phyloP scores from a whole-genome alignment of 2,888 invertebrate genomes.

The Gandaritis pyraliata region DNA sequence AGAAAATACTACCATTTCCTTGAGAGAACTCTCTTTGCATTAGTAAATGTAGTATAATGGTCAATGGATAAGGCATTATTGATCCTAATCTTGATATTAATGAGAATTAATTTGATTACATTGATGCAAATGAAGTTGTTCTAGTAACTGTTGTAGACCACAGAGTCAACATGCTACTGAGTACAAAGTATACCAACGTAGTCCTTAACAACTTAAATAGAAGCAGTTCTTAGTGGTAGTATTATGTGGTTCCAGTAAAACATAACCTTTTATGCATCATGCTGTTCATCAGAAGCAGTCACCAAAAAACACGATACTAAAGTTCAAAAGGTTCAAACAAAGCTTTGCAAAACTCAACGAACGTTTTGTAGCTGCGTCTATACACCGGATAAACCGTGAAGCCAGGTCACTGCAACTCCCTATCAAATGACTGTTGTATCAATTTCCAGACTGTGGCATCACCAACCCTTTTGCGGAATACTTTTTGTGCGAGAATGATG shows the following conservation, averaged over 20 bases:
- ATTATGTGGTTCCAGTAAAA: conserved; percentile 10
- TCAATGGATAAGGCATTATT: conserved; percentile 6
- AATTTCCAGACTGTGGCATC: conserved; percentile 55
- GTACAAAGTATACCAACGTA: conserved; percentile 7
- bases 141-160: conserved; percentile 2
- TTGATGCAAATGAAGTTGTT: conserved; percentile 16
- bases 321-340: conserved; percentile 27
- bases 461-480: conserved; percentile 65
- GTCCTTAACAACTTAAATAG: conserved; percentile 8
- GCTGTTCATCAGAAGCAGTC: conserved; percentile 8
- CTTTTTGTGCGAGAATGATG: conserved; percentile 63
- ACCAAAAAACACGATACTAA: conserved; percentile 12
- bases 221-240: conserved; percentile 9
- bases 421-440: conserved; percentile 66
- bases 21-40: neutral
- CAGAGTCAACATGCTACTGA: neutral
- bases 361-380: conserved; percentile 45
- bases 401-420: conserved; percentile 54
- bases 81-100: conserved; percentile 17
- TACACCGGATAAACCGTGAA: conserved; percentile 65
- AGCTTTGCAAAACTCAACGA: conserved; percentile 34
- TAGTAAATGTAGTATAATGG: conserved; percentile 1
- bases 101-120: conserved; percentile 17
- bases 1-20: neutral
- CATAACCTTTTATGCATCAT: conserved; percentile 7